Base-by-base conservation (phyloP, 2,113 vertebrate genomes). In the Cyprinodon variegatus region DNA sequence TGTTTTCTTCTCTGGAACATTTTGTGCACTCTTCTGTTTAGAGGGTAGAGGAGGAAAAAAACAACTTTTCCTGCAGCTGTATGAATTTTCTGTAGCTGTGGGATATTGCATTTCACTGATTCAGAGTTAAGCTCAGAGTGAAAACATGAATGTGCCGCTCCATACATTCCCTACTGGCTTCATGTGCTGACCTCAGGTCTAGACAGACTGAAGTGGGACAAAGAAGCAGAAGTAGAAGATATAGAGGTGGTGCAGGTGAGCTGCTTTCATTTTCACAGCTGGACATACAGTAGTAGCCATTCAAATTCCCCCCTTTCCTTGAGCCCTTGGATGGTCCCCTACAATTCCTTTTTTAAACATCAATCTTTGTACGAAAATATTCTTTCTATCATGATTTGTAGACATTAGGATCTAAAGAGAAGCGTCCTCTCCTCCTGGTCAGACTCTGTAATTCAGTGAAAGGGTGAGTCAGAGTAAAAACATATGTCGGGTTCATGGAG, bases 161-260 rank as follows among this genome's bases (percentile, higher is more conserved):
- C 40, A 66, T 83, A 79, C 41, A 46, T 70, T 72, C 79, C 20
- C 29, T 8, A 17, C 14, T 20, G 63, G 43, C 17, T 53, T 61
- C 7, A 29, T 72, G 48, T 77, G 82, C 81, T 90, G 88, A 88
- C 74, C 69, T 3, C 12, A 86, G 59, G 83, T 88, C 87, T 89
- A 63, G 64, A 75, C 77, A 43, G 72, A 75, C 29, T 77, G 70
- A 81, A 76, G 68, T 77, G 11, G 70, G 62, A 71, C 68, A 68
- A 50, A 79, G 70, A 70, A 29, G 39, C 36, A 61, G 40, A 66
- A 50, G 70, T 41, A 65, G 72, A 43, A 82, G 70, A 72, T 65
- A 80, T 75, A 66, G 63, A 60, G 71, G 71, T 76, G 61, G 38
- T 75, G 38, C 15, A 65, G 13, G 46, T 60, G 57, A 50, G 69